Evolutionary conservation across 2,797 vertebrate species (phyloP), one percentile per base, ranked within the genome.

Genomic region (Rhyacichthys aspro): DNA sequence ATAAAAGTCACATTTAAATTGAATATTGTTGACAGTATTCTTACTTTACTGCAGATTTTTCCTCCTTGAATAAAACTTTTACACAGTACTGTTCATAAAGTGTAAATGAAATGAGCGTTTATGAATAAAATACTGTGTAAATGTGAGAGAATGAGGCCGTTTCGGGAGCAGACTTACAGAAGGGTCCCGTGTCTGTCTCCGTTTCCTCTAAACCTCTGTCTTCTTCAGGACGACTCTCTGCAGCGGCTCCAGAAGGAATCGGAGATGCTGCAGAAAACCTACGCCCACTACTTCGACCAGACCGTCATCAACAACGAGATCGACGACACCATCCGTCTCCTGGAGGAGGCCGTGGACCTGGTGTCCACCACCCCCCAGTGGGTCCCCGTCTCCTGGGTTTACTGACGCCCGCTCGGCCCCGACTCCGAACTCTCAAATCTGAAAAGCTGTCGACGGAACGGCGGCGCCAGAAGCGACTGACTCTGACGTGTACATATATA

Each of bases 261-360:
- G 0, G 97, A 99, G 90, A 95, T 99, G 91, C 92, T 99, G 49
- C 97, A 99, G 93, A 93, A 91, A 92, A 99, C 97, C 78, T 99
- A 99, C 84, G 94, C 96, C 76, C 97, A 99, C 93, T 99, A 98
- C 91, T 99, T 99, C 46, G 97, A 99, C 92, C 96, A 98, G 90
- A 99, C 97, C 88, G 95, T 99, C 93, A 98, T 99, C 93, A 99
- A 99, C 94, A 99, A 99, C 37, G 97, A 99, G 90, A 99, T 99
- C 45, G 98, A 99, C 71, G 98, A 99, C 92, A 99, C 98, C 85
- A 98, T 99, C 91, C 95, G 94, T 79, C 95, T 95, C 82, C 94
- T 99, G 92, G 98, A 99, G 90, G 98, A 99, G 92, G 96, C 97
- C 41, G 96, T 99, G 32, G 96, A 99, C 91, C 93, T 98, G 79